These are phyloP conservation scores for Meloidogyne exigua DNA, from an alignment of 1,140 invertebrate genomes.

Conservation along the genomic window DNA sequence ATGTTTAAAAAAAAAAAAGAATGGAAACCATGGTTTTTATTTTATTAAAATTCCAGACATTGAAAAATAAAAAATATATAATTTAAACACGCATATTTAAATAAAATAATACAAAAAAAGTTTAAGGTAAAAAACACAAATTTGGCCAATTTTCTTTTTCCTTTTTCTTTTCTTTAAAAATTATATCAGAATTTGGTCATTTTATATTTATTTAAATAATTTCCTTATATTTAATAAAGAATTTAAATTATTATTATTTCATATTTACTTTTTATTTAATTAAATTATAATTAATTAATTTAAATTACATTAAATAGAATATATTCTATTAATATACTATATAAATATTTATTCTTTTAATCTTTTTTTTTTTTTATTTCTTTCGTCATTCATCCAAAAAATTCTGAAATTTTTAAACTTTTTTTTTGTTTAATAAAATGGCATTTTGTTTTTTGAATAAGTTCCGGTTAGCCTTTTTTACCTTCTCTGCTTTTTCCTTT, in stretches of 20 bases:
- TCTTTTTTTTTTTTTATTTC: too few species aligned
- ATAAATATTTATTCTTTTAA: too few species aligned
- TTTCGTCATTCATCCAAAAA: too few species aligned
- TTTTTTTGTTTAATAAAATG: too few species aligned
- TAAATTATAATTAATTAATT: too few species aligned
- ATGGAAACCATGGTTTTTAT: not conserved
- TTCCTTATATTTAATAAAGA: too few species aligned
- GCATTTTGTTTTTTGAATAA: not conserved
- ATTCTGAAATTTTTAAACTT: too few species aligned
- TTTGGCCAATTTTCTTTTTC: not conserved
- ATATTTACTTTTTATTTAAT: too few species aligned
- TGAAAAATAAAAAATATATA: not conserved
- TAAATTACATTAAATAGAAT: too few species aligned
- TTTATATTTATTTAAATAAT: not conserved
- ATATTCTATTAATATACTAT: too few species aligned
- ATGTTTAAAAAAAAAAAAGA: not conserved
- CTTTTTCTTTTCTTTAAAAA: not conserved
- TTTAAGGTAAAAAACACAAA: not conserved
- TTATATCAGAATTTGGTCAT: not conserved
- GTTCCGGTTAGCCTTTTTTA: constrained; percentile 1
- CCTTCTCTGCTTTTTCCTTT: not conserved
- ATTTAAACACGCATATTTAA: not conserved
- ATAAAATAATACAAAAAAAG: not conserved
- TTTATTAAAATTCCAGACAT: not conserved
- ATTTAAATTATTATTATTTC: too few species aligned